Conservation (phyloP, 2,888 invertebrate species). For the Ashinkailepas kermadecensis region DNA sequence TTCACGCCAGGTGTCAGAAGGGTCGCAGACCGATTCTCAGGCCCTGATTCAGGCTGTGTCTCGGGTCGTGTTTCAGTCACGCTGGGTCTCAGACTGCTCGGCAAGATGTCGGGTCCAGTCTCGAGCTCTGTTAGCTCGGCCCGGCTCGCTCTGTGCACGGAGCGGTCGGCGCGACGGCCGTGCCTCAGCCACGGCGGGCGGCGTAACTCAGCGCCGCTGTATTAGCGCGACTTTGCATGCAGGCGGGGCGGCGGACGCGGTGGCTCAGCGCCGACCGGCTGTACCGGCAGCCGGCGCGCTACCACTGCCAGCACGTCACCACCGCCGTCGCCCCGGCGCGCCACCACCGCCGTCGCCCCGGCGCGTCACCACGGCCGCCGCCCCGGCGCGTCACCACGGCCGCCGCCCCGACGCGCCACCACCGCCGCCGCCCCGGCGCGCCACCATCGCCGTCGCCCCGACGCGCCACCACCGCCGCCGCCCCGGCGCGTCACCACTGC, state of each 20-base stretch:
- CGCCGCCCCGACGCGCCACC: background rate
- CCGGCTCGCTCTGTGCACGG: too few relatives aligned
- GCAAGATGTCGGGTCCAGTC: too few relatives aligned
- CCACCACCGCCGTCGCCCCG: background rate
- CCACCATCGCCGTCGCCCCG: background rate
- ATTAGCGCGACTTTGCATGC: slow-evolving; percentile 9
- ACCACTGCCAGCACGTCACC: too few relatives aligned
- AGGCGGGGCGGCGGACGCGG: background rate
- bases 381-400: background rate
- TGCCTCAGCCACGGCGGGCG: background rate
- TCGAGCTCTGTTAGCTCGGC: too few relatives aligned
- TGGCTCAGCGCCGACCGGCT: background rate
- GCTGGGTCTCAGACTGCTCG: too few relatives aligned
- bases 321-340: background rate
- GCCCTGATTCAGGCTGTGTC: too few relatives aligned
- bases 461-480: background rate
- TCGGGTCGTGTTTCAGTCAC: too few relatives aligned
- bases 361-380: background rate
- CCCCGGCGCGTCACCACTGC: background rate
- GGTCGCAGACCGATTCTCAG: too few relatives aligned
- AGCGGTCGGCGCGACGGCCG: background rate
- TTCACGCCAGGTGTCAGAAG: too few relatives aligned
- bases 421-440: background rate
- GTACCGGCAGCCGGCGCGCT: background rate
- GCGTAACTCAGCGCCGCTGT: background rate